Conservation (phyloP, 2,113 vertebrate species). For the Poeciliopsis retropinna region DNA sequence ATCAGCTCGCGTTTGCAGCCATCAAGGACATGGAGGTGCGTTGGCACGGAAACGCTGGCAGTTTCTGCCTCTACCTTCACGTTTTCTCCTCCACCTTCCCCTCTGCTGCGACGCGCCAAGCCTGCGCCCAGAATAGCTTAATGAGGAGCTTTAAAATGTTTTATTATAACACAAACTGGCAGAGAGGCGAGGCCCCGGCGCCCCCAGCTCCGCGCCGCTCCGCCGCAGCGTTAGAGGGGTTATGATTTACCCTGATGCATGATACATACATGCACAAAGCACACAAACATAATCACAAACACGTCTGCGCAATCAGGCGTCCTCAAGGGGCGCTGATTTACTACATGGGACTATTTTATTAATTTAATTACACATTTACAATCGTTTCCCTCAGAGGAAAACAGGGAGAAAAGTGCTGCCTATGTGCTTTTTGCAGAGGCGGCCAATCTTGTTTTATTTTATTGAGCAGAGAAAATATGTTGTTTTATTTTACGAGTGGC, state of each 20-base stretch:
- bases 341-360: conserved; percentile 74
- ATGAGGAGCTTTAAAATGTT: conserved; percentile 75
- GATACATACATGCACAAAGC: conserved; percentile 27
- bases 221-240: conserved; percentile 44
- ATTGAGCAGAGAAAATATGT: conserved; percentile 69
- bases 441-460: conserved; percentile 66
- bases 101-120: conserved; percentile 37
- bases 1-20: conserved; percentile 77
- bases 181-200: conserved; percentile 5
- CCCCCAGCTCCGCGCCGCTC: conserved; percentile 39
- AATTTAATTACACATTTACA: conserved; percentile 80
- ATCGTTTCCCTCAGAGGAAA: conserved; percentile 66
- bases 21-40: conserved; percentile 73
- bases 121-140: conserved; percentile 78
- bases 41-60: conserved; percentile 66
- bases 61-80: conserved; percentile 34
- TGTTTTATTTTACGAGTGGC: conserved; percentile 76
- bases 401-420: conserved; percentile 73
- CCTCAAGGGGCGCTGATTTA: conserved; percentile 71
- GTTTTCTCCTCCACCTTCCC: conserved; percentile 30
- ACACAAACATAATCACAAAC: conserved; percentile 33
- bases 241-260: conserved; percentile 46
- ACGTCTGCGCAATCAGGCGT: conserved; percentile 48
- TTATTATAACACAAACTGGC: conserved; percentile 73
- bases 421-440: conserved; percentile 65